These are phyloP conservation scores for Xiphydria camelus DNA, from an alignment of 2,888 invertebrate genomes.

Conservation along the genomic window DNA sequence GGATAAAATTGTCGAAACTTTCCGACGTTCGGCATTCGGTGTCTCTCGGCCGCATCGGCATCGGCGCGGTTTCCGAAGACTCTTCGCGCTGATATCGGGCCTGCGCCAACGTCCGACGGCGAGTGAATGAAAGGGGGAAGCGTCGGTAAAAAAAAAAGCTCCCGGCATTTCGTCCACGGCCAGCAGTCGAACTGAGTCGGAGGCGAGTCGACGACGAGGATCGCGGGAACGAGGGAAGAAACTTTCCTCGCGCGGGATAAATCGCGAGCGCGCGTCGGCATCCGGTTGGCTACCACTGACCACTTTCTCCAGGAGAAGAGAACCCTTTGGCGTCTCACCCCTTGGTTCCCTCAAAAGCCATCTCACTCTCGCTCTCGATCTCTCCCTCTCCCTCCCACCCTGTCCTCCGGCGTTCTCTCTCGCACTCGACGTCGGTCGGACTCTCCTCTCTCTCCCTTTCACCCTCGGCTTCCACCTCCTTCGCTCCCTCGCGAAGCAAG, in stretches of 20 bases:
- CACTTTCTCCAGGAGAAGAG: slow-evolving; percentile 48
- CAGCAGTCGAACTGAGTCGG: too few species aligned
- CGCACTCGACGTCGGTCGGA: not conserved
- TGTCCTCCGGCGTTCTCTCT: not conserved
- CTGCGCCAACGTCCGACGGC: too few species aligned
- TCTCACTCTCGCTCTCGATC: slow-evolving; percentile 16
- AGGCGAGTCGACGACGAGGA: too few species aligned
- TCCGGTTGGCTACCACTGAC: slow-evolving; percentile 50
- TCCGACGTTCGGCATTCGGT: not conserved
- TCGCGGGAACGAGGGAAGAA: too few species aligned
- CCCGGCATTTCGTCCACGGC: too few species aligned
- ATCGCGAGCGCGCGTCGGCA: too few species aligned
- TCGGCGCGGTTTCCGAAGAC: slow-evolving; percentile 9
- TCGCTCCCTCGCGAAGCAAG: slow-evolving; percentile 38
- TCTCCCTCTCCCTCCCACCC: slow-evolving; percentile 6
- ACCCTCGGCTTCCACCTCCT: slow-evolving; percentile 33
- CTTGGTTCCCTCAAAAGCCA: slow-evolving; percentile 41
- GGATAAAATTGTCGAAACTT: too few species aligned
- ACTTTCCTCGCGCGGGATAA: too few species aligned
- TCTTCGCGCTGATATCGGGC: too few species aligned
- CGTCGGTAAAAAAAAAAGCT: too few species aligned
- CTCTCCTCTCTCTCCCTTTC: slow-evolving; percentile 20
- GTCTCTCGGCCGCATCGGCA: slow-evolving; percentile 7
- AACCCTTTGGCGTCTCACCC: slow-evolving; percentile 54
- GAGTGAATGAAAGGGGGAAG: too few species aligned